Percentiles rank a stretch among this genome's conserved stretches.
phyloP scores from a whole-genome alignment of 2,797 vertebrate species.

The Lagodon rhomboides region DNA sequence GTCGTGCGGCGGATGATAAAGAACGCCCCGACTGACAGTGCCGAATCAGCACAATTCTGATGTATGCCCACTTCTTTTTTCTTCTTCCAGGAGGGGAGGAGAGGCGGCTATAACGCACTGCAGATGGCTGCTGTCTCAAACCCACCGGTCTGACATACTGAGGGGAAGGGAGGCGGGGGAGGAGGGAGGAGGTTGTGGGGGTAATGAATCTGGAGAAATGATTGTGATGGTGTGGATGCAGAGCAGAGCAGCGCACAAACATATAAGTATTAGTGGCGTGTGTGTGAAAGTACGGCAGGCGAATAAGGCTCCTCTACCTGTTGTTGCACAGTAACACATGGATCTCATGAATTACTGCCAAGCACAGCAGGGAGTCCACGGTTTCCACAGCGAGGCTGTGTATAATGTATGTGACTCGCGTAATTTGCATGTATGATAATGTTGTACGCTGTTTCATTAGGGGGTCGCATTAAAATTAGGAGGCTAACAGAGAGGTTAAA shows the following conservation, averaged over 20 bases:
- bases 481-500: background rate
- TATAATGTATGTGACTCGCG: constrained; percentile 2
- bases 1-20: constrained; percentile 68
- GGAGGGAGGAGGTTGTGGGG: constrained; percentile 34
- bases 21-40: constrained; percentile 68
- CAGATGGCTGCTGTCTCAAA: constrained; percentile 86
- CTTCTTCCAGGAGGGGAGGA: constrained; percentile 67
- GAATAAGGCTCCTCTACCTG: constrained; percentile 21
- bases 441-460: background rate
- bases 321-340: constrained; percentile 14
- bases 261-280: constrained; percentile 6
- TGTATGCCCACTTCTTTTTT: constrained; percentile 66
- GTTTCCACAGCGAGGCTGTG: constrained; percentile 8
- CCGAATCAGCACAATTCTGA: constrained; percentile 85
- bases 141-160: constrained; percentile 76
- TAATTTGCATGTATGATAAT: constrained; percentile 15
- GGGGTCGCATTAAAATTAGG: background rate
- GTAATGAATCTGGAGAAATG: constrained; percentile 60
- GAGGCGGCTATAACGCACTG: constrained; percentile 84
- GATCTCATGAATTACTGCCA: constrained; percentile 20
- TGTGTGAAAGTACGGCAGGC: constrained; percentile 16
- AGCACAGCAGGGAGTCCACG: constrained; percentile 5
- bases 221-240: constrained; percentile 34
- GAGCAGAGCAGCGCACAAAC: constrained; percentile 28
- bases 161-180: constrained; percentile 36